Conservation (phyloP, 2,888 invertebrate genomes). For the Hybos culiciformis region DNA sequence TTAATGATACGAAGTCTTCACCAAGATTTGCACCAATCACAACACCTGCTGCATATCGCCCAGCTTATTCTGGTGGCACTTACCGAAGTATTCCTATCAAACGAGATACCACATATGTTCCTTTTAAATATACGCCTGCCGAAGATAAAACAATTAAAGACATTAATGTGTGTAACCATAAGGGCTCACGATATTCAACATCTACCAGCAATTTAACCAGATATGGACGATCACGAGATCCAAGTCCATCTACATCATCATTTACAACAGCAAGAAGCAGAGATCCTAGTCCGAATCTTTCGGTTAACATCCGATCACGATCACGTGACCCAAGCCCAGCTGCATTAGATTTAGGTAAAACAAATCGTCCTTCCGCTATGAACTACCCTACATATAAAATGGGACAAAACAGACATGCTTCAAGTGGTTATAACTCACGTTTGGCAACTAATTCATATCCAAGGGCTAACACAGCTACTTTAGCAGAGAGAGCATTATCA, state of each 20-base stretch:
- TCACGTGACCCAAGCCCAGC: slow-evolving; percentile 40
- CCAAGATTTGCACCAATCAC: slow-evolving; percentile 27
- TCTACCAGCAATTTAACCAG: slow-evolving; percentile 20
- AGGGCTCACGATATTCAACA: slow-evolving; percentile 13
- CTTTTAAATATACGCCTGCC: slow-evolving; percentile 16
- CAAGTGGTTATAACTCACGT: slow-evolving; percentile 11
- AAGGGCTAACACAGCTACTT: slow-evolving; percentile 13
- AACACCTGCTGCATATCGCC: slow-evolving; percentile 32
- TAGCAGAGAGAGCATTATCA: slow-evolving; percentile 19
- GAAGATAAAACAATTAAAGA: not conserved
- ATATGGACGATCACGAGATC: slow-evolving; percentile 29
- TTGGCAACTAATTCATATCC: slow-evolving; percentile 11
- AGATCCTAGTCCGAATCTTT: slow-evolving; percentile 38
- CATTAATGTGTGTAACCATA: slow-evolving; percentile 5
- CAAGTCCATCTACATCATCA: too few species aligned
- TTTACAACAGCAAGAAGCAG: slow-evolving; percentile 26
- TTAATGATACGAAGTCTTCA: slow-evolving; percentile 13
- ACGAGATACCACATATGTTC: slow-evolving; percentile 23
- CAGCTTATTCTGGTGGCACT: slow-evolving; percentile 35
- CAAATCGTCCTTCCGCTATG: not conserved
- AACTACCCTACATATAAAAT: not conserved
- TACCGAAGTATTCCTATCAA: slow-evolving; percentile 28
- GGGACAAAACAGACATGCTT: not conserved
- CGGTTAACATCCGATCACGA: slow-evolving; percentile 23
- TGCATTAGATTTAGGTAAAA: not conserved